Evolutionary conservation across 2,888 invertebrate species (phyloP).

Genomic region (Stictocephala bisonia): DNA sequence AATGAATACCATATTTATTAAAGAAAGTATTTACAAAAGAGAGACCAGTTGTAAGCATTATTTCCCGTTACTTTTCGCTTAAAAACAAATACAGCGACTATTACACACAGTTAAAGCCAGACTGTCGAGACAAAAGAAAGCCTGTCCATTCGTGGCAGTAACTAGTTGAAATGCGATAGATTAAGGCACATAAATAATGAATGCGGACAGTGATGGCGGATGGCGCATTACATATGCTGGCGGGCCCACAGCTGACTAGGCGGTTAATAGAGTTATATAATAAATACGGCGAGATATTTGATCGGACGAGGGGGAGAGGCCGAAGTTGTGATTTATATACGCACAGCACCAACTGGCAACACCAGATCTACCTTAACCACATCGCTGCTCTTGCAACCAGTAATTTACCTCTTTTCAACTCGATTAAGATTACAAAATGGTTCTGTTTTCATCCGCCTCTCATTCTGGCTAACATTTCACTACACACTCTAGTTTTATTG

Average conservation of each 20-base stretch:
- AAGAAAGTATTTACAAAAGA: too few relatives aligned
- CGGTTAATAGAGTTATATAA: constrained; percentile 34
- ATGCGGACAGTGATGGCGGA: constrained; percentile 26
- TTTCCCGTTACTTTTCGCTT: too few relatives aligned
- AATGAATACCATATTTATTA: too few relatives aligned
- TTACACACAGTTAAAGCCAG: too few relatives aligned
- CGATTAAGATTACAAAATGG: constrained; percentile 13
- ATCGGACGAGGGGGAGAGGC: constrained; percentile 27
- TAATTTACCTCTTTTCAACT: constrained; percentile 35
- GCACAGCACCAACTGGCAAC: background rate
- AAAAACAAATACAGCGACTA: too few relatives aligned
- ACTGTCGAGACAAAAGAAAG: too few relatives aligned
- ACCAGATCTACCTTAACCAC: background rate
- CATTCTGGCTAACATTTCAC: too few relatives aligned
- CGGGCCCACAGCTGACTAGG: background rate
- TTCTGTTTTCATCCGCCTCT: background rate
- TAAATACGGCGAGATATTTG: constrained; percentile 35
- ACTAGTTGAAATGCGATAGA: constrained; percentile 11
- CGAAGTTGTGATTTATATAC: constrained; percentile 3
- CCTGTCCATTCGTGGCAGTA: background rate
- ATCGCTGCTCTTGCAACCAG: background rate
- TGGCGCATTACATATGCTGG: background rate
- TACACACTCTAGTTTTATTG: too few relatives aligned
- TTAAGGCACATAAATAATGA: constrained; percentile 26
- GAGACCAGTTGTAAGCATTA: too few relatives aligned